Evolutionary conservation across 2,797 vertebrate species (phyloP).

Genomic region (Pteronotus mesoamericanus): DNA sequence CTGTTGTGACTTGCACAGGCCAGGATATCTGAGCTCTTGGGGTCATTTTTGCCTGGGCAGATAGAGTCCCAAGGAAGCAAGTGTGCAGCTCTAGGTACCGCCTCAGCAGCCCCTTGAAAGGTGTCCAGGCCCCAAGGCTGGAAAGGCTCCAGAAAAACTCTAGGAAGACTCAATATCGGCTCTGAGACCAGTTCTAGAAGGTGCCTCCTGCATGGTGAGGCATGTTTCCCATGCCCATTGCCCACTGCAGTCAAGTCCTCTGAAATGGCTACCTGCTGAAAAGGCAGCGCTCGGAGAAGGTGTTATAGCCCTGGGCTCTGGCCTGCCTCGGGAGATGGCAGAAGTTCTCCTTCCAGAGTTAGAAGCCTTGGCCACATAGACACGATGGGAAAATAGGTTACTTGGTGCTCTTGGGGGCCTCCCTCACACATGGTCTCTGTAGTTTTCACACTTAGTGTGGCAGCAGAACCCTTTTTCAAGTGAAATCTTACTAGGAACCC

Average conservation of each 20-base stretch:
- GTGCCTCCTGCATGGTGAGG: neutral
- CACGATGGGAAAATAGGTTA: neutral
- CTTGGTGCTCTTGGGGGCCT: neutral
- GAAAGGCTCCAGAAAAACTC: neutral
- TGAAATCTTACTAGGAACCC: neutral
- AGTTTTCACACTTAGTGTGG: neutral
- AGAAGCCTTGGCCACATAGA: neutral
- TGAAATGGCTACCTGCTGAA: neutral
- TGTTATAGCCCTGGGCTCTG: neutral
- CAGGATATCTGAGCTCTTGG: neutral
- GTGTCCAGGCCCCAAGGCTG: neutral
- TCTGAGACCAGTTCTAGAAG: neutral
- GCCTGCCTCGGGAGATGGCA: neutral
- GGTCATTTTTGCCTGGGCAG: neutral
- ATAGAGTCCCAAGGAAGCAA: neutral
- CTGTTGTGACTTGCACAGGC: neutral
- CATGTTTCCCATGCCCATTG: neutral
- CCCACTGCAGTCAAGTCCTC: neutral
- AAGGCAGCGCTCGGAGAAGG: neutral
- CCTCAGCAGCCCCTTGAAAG: neutral
- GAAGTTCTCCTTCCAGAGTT: neutral
- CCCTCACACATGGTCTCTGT: neutral
- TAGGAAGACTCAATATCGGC: neutral
- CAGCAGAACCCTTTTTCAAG: neutral
- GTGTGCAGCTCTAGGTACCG: neutral